Percentiles rank a stretch among this genome's conserved stretches.
Evolutionary conservation across 2,797 vertebrate genomes (phyloP).

Genomic region (Sebastolobus altivelis): DNA sequence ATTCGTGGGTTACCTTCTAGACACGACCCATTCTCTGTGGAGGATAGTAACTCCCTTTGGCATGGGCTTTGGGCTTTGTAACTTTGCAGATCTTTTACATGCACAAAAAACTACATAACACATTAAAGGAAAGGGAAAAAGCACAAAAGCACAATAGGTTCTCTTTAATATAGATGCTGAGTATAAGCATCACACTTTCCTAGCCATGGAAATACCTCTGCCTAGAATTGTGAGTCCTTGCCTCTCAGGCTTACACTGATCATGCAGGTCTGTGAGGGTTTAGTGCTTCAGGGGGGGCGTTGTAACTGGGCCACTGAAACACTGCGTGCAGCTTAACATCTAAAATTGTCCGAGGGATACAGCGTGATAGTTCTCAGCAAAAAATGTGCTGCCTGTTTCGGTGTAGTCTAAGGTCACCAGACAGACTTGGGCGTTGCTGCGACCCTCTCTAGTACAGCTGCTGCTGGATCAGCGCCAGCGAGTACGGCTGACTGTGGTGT

Average conservation of each 20-base stretch:
- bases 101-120: not conserved
- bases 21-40: too few species aligned
- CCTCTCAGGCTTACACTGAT: not conserved
- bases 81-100: too few species aligned
- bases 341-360: constrained; percentile 3
- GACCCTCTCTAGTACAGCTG: constrained; percentile 60
- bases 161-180: not conserved
- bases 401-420: constrained; percentile 65
- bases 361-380: constrained; percentile 26
- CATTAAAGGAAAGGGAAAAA: not conserved
- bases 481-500: constrained; percentile 47
- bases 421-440: constrained; percentile 56
- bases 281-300: not conserved
- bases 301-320: constrained; percentile 18
- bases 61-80: too few species aligned
- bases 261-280: constrained; percentile 18
- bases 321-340: not conserved
- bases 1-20: too few species aligned
- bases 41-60: too few species aligned
- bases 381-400: constrained; percentile 26
- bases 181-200: not conserved
- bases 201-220: not conserved
- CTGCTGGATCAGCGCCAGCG: constrained; percentile 63
- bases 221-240: not conserved
- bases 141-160: not conserved